Percentiles rank a stretch among this genome's conserved stretches.
These are phyloP conservation scores for Oryzias curvinotus DNA, from an alignment of 2,113 vertebrate species.

Conservation along the genomic window DNA sequence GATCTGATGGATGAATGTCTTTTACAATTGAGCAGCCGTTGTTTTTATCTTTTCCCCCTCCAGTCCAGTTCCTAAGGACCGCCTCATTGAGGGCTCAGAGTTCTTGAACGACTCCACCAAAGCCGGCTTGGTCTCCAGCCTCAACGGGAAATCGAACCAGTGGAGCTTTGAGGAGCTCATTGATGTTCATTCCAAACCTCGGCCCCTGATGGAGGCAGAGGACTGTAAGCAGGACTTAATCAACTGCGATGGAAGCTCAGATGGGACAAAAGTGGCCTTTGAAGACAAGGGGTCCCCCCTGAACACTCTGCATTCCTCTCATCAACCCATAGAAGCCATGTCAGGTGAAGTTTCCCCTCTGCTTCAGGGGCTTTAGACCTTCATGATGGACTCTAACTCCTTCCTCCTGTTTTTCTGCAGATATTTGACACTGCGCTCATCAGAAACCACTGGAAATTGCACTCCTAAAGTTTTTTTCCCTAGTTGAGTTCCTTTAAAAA, in stretches of 20 bases:
- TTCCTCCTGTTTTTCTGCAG: constrained; percentile 62
- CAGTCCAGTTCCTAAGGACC: constrained; percentile 73
- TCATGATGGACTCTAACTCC: not conserved
- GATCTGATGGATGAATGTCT: no score
- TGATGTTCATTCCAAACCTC: constrained; percentile 78
- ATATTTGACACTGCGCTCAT: constrained; percentile 75
- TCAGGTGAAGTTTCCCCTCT: constrained; percentile 71
- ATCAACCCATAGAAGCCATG: constrained; percentile 82
- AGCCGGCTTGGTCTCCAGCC: constrained; percentile 56
- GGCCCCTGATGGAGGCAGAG: constrained; percentile 70
- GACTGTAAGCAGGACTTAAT: constrained; percentile 76
- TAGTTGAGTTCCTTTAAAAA: constrained; percentile 71
- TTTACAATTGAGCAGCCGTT: no score
- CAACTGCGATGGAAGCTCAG: constrained; percentile 70
- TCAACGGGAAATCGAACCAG: constrained; percentile 79
- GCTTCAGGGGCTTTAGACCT: accelerated
- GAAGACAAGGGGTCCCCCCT: constrained; percentile 77
- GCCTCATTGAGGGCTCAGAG: constrained; percentile 63
- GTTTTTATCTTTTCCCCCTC: not conserved
- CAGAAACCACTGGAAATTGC: constrained; percentile 72
- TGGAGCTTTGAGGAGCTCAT: constrained; percentile 85
- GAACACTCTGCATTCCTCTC: constrained; percentile 74
- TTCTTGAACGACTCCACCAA: constrained; percentile 69
- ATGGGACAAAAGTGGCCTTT: constrained; percentile 75
- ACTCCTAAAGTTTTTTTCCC: constrained; percentile 75